Base-by-base conservation (phyloP, 2,888 invertebrate species). In the Caenorhabditis sp. region DNA sequence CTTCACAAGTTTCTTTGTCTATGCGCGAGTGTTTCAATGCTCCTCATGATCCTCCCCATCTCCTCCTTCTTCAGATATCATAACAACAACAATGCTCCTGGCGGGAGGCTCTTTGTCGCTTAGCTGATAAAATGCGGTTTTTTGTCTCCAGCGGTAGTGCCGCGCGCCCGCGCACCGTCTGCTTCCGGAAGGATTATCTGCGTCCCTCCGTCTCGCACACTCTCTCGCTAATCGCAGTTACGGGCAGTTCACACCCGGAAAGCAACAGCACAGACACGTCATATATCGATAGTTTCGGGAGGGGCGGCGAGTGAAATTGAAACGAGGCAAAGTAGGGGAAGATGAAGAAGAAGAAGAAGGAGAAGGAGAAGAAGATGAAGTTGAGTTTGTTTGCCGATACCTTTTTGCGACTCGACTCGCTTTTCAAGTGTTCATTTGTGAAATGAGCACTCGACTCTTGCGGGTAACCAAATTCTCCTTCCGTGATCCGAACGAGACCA, bases 391-490 rank as follows among this genome's bases (percentile, higher is more conserved):
- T 66, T 66, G 48, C 48, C 37, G 26, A 65, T 52, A 43, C 63
- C 63, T 48, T 55, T 55, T 56, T 56, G 27, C 56, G 50, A 30
- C 48, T 35, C 37, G 24, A 20, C 43, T 53, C 63, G 15, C 24
- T 65, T 66, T 58, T 66, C 66, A 58, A 66, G 66, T 66, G 66
- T 66, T 66, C 66, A 66, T 66, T 66, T 56, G 66, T 66, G 66
- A 66, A 66, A 66, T 66, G 66, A 66, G 66, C 66, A 66, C 66
- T 66, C 39, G 58, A 66, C 50, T 3, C 13, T 15, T 6, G 13
- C 27, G 41, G 30, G 17, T 32, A 46, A 24, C 26, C 43, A 15
- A 24, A 17, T 20, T n/a, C 27, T 27, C n/a, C 58, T 58, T 58
- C 50, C 65, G 55, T 48, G 37, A 41, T 13, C 56, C 4, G 15